Evolutionary conservation across 2,888 invertebrate genomes (phyloP).

Genomic region (Sminthurinus aureus): DNA sequence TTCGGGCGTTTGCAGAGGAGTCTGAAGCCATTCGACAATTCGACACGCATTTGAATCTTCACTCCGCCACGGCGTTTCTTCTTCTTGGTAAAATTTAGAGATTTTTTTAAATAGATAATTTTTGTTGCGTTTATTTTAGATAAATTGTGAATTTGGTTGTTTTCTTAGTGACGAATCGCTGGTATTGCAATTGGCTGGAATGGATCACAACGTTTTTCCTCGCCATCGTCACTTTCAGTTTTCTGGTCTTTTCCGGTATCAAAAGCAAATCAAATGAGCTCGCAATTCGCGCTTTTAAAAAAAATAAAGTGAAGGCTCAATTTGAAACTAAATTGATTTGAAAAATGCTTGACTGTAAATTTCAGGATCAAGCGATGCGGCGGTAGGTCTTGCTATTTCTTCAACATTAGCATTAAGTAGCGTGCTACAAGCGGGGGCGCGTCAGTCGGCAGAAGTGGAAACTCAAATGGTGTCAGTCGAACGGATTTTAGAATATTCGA

Average conservation of each 20-base stretch:
- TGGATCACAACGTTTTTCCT: constrained; percentile 84
- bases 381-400: constrained; percentile 33
- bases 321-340: neutral
- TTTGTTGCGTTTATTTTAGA: neutral
- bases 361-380: constrained; percentile 16
- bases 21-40: constrained; percentile 78
- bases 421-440: constrained; percentile 65
- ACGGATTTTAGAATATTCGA: constrained; percentile 65
- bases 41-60: constrained; percentile 75
- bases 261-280: no score
- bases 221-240: constrained; percentile 73
- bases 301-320: neutral
- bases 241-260: constrained; percentile 11
- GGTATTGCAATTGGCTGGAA: constrained; percentile 84
- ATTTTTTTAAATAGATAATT: constrained; percentile 3
- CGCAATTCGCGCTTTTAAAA: neutral
- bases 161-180: constrained; percentile 84
- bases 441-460: constrained; percentile 68
- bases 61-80: constrained; percentile 90
- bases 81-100: constrained; percentile 64
- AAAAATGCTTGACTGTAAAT: neutral
- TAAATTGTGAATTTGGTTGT: constrained; percentile 63
- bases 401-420: constrained; percentile 62
- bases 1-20: constrained; percentile 86
- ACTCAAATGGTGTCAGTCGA: constrained; percentile 63